phyloP scores from a whole-genome alignment of 2,888 invertebrate species.

The Branchipolynoe longqiensis region DNA sequence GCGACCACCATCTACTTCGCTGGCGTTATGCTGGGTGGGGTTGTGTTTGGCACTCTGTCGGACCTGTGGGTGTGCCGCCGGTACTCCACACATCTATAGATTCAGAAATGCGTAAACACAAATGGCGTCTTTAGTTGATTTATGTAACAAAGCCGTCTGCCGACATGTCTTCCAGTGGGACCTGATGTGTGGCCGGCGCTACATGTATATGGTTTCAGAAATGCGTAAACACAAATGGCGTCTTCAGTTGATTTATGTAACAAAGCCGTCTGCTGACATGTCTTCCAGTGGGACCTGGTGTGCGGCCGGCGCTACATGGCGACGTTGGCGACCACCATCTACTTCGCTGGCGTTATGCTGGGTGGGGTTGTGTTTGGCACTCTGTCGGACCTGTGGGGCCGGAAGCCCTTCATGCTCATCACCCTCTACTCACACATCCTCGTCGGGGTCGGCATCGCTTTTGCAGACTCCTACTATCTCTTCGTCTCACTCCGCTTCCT shows the following conservation, averaged over 20 bases:
- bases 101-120: too few relatives aligned
- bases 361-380: conserved; percentile 77
- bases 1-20: conserved; percentile 78
- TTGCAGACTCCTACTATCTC: conserved; percentile 69
- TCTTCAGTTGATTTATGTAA: too few relatives aligned
- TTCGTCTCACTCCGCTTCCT: conserved; percentile 74
- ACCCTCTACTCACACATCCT: conserved; percentile 71
- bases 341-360: conserved; percentile 78
- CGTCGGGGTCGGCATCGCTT: conserved; percentile 72
- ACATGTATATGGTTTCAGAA: too few relatives aligned
- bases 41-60: conserved; percentile 76
- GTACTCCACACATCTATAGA: too few relatives aligned
- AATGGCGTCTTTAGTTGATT: too few relatives aligned
- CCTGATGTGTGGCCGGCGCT: conserved; percentile 72
- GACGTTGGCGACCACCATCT: conserved; percentile 76
- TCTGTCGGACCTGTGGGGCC: conserved; percentile 75
- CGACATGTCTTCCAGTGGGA: conserved; percentile 77
- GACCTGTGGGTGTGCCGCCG: conserved; percentile 77
- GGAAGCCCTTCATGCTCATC: conserved; percentile 73
- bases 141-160: too few relatives aligned
- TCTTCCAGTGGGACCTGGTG: conserved; percentile 76
- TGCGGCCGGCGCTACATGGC: conserved; percentile 71
- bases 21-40: conserved; percentile 78
- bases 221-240: too few relatives aligned
- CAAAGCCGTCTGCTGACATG: too few relatives aligned